A percentile compares a stretch with the other conserved stretches of the same genome.
These are phyloP conservation scores for Dunckerocampus dactyliophorus DNA, from an alignment of 2,113 vertebrate species.

Conservation along the genomic window DNA sequence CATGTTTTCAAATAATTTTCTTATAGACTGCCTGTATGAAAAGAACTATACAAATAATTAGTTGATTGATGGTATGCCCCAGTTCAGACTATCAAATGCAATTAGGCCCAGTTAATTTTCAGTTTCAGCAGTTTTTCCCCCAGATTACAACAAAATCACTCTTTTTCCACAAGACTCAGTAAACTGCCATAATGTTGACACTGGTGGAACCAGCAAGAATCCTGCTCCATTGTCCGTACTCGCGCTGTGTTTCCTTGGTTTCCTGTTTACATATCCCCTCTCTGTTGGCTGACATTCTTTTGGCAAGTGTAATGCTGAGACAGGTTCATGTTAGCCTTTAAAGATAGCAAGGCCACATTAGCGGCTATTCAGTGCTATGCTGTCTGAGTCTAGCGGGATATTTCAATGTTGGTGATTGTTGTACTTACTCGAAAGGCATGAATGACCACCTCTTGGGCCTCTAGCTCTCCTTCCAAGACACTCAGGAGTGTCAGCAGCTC, in stretches of 20 bases:
- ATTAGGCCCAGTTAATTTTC: conserved; percentile 1
- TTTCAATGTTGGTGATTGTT: conserved; percentile 4
- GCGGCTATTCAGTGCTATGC: neutral
- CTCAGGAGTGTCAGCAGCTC: conserved; percentile 95
- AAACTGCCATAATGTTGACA: conserved; percentile 4
- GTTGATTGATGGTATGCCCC: neutral
- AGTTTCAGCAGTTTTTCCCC: conserved; percentile 8
- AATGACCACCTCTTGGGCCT: conserved; percentile 95
- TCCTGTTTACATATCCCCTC: conserved; percentile 61
- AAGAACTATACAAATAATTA: neutral
- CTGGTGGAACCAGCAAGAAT: conserved; percentile 32
- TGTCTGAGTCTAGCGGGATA: neutral
- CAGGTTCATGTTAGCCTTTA: conserved; percentile 19
- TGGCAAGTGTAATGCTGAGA: conserved; percentile 21
- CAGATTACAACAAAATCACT: conserved; percentile 2
- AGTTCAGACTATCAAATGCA: conserved; percentile 1
- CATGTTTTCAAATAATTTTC: neutral
- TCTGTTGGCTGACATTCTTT: conserved; percentile 49
- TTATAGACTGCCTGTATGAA: neutral
- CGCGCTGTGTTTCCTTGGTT: conserved; percentile 48
- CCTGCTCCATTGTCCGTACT: conserved; percentile 51
- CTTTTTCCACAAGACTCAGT: neutral
- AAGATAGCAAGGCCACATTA: neutral
- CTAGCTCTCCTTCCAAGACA: conserved; percentile 93
- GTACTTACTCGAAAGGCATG: conserved; percentile 89